phyloP scores from a whole-genome alignment of 2,113 vertebrate genomes.

The Myotis yumanensis region DNA sequence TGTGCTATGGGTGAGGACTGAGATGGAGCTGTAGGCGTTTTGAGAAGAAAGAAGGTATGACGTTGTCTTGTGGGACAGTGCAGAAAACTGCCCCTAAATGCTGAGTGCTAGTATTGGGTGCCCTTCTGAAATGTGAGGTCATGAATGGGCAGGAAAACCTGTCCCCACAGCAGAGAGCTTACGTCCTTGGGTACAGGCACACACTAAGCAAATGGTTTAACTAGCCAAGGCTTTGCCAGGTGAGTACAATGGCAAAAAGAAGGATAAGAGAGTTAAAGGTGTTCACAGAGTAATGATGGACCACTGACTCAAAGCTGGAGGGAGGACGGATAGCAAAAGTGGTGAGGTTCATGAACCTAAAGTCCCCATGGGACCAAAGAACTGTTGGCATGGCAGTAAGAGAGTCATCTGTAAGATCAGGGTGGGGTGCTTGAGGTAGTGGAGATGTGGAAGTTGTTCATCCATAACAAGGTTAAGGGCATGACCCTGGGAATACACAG shows the following conservation, averaged over 20 bases:
- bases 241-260: neutral
- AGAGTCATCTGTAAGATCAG: neutral
- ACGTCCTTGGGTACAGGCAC: neutral
- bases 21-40: neutral
- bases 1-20: neutral
- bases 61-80: neutral
- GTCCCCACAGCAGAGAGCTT: neutral
- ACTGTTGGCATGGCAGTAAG: rapidly evolving
- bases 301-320: neutral
- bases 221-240: neutral
- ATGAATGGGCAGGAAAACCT: neutral
- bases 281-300: neutral
- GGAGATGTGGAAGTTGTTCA: neutral
- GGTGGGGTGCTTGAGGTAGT: rapidly evolving
- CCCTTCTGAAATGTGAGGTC: neutral
- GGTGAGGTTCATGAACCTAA: neutral
- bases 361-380: neutral
- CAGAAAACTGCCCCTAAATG: neutral
- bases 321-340: neutral
- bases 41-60: neutral
- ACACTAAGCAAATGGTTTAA: neutral
- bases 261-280: neutral
- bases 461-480: neutral
- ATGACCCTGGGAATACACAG: neutral
- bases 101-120: neutral